Conservation (phyloP, 1,140 invertebrate species). For the Psix sp. region DNA sequence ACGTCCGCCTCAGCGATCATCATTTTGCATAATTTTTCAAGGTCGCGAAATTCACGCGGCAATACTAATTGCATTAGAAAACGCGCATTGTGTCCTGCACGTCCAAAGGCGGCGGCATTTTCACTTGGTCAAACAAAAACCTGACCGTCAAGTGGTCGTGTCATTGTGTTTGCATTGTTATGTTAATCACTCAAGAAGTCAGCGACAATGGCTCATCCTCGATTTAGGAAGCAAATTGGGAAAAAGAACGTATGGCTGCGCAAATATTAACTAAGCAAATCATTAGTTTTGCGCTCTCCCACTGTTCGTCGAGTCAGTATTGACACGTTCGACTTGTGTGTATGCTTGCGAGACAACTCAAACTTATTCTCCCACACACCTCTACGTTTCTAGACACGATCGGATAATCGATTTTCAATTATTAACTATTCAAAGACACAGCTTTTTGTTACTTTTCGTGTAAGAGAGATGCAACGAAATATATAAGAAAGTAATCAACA, state of each 20-base stretch:
- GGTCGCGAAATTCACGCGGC: slow-evolving; percentile 66
- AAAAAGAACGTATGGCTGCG: slow-evolving; percentile 53
- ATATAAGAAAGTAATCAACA: too few species aligned
- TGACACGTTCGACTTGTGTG: slow-evolving; percentile 29
- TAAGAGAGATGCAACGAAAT: too few species aligned
- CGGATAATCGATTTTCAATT: slow-evolving; percentile 39
- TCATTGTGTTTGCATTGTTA: slow-evolving; percentile 78
- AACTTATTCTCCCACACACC: slow-evolving; percentile 19
- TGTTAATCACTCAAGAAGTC: slow-evolving; percentile 72
- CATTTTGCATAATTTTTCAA: slow-evolving; percentile 54
- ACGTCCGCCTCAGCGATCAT: slow-evolving; percentile 21
- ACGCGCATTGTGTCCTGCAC: slow-evolving; percentile 60
- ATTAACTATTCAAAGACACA: slow-evolving; percentile 17
- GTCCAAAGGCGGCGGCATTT: slow-evolving; percentile 65
- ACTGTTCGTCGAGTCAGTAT: slow-evolving; percentile 35
- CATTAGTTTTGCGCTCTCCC: slow-evolving; percentile 56
- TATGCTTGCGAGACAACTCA: neutral
- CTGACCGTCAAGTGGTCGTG: slow-evolving; percentile 60
- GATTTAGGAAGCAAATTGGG: slow-evolving; percentile 75
- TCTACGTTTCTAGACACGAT: too few species aligned
- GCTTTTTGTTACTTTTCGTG: slow-evolving; percentile 1
- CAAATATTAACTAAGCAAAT: slow-evolving; percentile 62
- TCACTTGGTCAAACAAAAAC: slow-evolving; percentile 76
- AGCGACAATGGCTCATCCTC: slow-evolving; percentile 75
- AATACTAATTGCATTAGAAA: slow-evolving; percentile 73